These are phyloP conservation scores for Serinus canaria DNA, from an alignment of 2,113 vertebrate genomes.

Conservation along the genomic window DNA sequence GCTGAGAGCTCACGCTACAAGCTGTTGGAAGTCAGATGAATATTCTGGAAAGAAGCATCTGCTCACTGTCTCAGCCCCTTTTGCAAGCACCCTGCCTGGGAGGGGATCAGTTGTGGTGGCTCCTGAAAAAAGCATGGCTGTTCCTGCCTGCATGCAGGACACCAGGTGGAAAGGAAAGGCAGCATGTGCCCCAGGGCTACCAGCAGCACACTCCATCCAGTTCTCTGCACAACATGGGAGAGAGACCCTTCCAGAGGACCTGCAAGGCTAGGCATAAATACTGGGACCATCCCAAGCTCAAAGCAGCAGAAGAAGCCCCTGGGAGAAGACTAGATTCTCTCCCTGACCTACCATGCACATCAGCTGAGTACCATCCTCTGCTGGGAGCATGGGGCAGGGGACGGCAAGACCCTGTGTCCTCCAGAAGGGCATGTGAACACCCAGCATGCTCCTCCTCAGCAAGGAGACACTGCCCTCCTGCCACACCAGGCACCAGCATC, in stretches of 20 bases:
- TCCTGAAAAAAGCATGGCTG: background rate
- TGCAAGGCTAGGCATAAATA: background rate
- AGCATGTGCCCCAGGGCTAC: background rate
- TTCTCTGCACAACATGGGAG: background rate
- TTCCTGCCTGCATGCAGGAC: background rate
- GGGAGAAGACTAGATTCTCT: background rate
- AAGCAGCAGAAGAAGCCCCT: background rate
- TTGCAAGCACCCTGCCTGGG: background rate
- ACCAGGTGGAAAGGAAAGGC: background rate
- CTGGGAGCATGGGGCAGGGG: background rate
- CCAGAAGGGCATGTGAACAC: background rate
- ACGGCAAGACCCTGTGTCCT: background rate
- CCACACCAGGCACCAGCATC: background rate
- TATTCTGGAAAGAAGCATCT: background rate
- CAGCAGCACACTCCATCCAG: background rate
- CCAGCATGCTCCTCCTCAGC: background rate
- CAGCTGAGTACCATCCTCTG: background rate
- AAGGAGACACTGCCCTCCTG: background rate
- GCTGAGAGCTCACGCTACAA: background rate
- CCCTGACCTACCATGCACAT: accelerated
- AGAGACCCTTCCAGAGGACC: background rate
- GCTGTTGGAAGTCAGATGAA: background rate
- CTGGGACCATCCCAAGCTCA: background rate
- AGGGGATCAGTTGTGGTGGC: accelerated
- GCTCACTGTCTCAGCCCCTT: background rate